Evolutionary conservation across 2,888 invertebrate species (phyloP), one percentile per base, ranked within the genome.

Genomic region (Uropetala carovei): DNA sequence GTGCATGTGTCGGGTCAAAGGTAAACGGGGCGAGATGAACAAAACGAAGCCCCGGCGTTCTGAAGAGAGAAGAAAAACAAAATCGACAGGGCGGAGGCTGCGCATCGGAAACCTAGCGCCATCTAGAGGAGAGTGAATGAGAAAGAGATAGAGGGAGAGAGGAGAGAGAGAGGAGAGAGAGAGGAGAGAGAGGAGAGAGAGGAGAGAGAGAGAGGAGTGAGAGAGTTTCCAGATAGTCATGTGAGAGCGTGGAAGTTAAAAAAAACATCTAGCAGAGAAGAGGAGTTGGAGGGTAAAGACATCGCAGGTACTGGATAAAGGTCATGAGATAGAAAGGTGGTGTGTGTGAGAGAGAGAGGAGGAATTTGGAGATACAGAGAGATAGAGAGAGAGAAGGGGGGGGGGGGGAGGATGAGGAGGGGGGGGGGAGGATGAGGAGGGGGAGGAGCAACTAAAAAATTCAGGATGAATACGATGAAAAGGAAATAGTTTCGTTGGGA

Each of bases 401-500:
- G 3, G 81, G 5, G 81, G 81, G 30, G 10, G 11, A 27, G 30
- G 75, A 27, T 8, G 56, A 11, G 56, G 83, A 43, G 8, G 83
- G 1, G 16, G 83, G 16, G 16, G 64, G 7, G 64, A 82, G 16
- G 56, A 56, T 8, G 56, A 11, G 56, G 83, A 43, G 8, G 83
- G 1, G 16, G 83, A 56, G 16, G 64, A 16, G 64, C 18, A 64
- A n/a, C 16, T 16, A 64, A 18, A n/a, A n/a, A 11, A 11, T 64
- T 16, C 18, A n/a, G 83, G 56, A 5, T 16, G 57, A 57, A 83
- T 18, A 83, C 18, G 57, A 57, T 11, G 83, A 57, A 83, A 83
- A 83, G 56, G 43, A 83, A 83, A 83, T 83, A 57, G n/a, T 83
- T 57, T 83, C 83, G 83, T 57, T 57, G 56, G 83, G 83, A 83